Conservation (phyloP, 2,113 vertebrate species). For the Bubalus kerabau region DNA sequence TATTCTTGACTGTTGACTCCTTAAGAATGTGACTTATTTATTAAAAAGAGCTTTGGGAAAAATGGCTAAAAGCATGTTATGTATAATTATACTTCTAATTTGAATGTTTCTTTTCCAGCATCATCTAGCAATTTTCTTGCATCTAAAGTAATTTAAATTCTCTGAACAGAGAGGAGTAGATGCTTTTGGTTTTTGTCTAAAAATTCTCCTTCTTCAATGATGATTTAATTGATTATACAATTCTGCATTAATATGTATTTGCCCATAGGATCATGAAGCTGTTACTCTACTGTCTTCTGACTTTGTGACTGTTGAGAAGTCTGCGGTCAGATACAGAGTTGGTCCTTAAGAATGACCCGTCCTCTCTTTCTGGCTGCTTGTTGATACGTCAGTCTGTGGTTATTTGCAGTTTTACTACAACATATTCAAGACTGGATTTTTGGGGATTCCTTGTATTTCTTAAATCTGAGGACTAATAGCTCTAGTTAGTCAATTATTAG, state of each 20-base stretch:
- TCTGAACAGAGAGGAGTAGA: neutral
- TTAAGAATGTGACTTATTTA: neutral
- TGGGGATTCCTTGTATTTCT: neutral
- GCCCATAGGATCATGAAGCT: neutral
- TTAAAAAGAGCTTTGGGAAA: neutral
- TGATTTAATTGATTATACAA: neutral
- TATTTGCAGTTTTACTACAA: neutral
- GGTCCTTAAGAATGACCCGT: neutral
- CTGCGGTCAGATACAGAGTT: neutral
- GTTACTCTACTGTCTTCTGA: neutral
- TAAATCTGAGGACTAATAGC: neutral
- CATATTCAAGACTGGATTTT: neutral
- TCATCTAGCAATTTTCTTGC: neutral
- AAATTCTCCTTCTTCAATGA: neutral
- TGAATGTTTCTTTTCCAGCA: neutral
- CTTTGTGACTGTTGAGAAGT: neutral
- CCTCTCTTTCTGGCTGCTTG: neutral
- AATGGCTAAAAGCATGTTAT: neutral
- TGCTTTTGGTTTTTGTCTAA: neutral
- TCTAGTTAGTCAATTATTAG: neutral
- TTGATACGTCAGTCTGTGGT: neutral
- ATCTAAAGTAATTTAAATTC: neutral
- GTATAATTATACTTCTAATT: neutral
- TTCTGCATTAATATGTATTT: neutral
- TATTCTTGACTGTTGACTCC: neutral